phyloP scores from a whole-genome alignment of 2,113 vertebrate genomes.

The Thamnaconus septentrionalis region DNA sequence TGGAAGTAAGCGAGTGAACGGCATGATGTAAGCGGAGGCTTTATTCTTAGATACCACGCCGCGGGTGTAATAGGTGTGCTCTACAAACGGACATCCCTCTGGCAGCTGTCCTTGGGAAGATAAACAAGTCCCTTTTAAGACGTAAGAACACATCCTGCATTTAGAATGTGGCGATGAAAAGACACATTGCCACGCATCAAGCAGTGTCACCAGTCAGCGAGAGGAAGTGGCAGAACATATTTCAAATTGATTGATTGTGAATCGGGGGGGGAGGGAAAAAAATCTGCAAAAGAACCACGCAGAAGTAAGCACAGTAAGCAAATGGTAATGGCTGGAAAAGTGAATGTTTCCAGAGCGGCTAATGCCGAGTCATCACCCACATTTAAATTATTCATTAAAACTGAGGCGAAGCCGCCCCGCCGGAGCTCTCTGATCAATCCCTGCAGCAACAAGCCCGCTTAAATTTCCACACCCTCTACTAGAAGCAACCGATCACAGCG shows the following conservation, averaged over 20 bases:
- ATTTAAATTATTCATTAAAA: constrained; percentile 77
- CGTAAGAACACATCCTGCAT: constrained; percentile 27
- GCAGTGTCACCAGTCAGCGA: no score
- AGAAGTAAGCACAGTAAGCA: constrained; percentile 35
- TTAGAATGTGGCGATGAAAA: no score
- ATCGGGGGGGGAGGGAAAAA: no score
- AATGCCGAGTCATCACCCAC: constrained; percentile 65
- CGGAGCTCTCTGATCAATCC: constrained; percentile 65
- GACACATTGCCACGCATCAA: no score
- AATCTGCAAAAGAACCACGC: no score
- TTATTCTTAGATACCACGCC: constrained; percentile 31
- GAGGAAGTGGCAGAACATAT: constrained; percentile 1
- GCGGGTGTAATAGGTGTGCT: constrained; percentile 1
- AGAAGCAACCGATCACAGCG: constrained; percentile 49
- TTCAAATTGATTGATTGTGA: background rate
- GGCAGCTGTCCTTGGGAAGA: constrained; percentile 22
- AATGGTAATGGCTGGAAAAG: constrained; percentile 32
- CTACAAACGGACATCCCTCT: background rate
- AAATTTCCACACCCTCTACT: constrained; percentile 14
- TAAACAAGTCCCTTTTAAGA: constrained; percentile 15
- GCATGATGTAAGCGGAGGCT: constrained; percentile 38
- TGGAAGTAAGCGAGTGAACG: constrained; percentile 8
- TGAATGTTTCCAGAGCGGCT: constrained; percentile 32
- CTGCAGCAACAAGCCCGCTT: constrained; percentile 13
- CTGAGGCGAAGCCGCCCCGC: constrained; percentile 19